These are phyloP conservation scores for Tribolium freemani DNA, from an alignment of 2,888 invertebrate species.

Conservation along the genomic window DNA sequence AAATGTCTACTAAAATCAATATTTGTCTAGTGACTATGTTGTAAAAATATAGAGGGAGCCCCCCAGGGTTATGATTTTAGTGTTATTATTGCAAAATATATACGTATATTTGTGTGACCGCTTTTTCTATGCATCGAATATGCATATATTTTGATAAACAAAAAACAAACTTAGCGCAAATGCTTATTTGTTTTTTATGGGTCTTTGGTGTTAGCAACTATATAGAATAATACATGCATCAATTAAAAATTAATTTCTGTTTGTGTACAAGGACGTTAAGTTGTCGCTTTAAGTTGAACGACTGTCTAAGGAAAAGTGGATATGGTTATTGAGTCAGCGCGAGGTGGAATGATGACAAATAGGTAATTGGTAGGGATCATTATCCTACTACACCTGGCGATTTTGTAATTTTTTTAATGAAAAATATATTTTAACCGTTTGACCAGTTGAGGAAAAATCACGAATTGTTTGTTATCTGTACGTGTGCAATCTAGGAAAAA, in stretches of 20 bases:
- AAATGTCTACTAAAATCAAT: constrained; percentile 1
- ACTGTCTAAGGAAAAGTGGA: constrained; percentile 24
- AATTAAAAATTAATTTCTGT: constrained; percentile 5
- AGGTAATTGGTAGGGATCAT: constrained; percentile 14
- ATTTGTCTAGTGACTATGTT: background rate
- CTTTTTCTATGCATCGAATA: background rate
- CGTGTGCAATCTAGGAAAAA: background rate
- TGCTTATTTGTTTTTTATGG: background rate
- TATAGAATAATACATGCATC: background rate
- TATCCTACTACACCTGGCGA: background rate
- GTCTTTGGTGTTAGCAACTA: background rate
- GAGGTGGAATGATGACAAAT: constrained; percentile 24
- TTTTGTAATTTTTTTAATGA: background rate
- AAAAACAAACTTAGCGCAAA: too few relatives aligned
- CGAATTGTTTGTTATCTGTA: background rate
- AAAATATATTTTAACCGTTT: background rate
- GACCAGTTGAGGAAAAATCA: background rate
- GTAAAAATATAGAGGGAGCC: constrained; percentile 1
- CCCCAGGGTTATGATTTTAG: background rate
- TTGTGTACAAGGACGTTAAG: constrained; percentile 18
- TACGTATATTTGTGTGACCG: background rate
- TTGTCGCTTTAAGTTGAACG: background rate
- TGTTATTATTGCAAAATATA: too few relatives aligned
- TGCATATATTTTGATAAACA: background rate
- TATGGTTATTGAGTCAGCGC: constrained; percentile 25